These are phyloP conservation scores for Archocentrus centrarchus DNA, from an alignment of 2,113 vertebrate genomes.

Conservation along the genomic window DNA sequence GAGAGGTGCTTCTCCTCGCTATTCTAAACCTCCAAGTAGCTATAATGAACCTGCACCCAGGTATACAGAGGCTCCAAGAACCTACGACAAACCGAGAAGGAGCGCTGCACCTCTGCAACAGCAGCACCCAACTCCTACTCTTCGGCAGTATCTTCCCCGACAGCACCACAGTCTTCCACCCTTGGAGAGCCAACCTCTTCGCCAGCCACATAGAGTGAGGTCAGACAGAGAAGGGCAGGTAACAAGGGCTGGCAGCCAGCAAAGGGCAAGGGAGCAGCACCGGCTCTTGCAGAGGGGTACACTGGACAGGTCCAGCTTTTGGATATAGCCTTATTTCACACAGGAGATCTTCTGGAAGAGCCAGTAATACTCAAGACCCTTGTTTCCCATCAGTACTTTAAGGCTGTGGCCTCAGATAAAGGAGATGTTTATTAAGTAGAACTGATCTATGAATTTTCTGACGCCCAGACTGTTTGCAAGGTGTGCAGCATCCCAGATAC, in stretches of 20 bases:
- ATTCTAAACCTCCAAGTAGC: neutral
- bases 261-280: conserved; percentile 51
- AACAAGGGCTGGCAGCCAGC: neutral
- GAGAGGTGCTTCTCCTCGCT: conserved; percentile 12
- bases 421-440: conserved; percentile 1
- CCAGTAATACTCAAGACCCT: neutral
- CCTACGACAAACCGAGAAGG: neutral
- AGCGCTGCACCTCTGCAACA: conserved; percentile 3
- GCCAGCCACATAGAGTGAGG: conserved; percentile 25
- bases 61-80: neutral
- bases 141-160: neutral
- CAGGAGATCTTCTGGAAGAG: neutral
- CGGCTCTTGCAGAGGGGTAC: conserved; percentile 59
- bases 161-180: conserved; percentile 50
- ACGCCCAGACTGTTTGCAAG: neutral
- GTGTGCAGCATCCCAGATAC: neutral
- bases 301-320: conserved; percentile 78
- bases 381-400: neutral
- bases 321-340: conserved; percentile 66
- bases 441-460: neutral
- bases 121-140: conserved; percentile 4
- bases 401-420: neutral
- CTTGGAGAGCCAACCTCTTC: conserved; percentile 42
- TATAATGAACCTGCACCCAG: neutral
- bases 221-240: conserved; percentile 4